Percentiles rank a stretch among this genome's conserved stretches.
Evolutionary conservation across 2,888 invertebrate species (phyloP).

Genomic region (Ornithoptera alexandrae): DNA sequence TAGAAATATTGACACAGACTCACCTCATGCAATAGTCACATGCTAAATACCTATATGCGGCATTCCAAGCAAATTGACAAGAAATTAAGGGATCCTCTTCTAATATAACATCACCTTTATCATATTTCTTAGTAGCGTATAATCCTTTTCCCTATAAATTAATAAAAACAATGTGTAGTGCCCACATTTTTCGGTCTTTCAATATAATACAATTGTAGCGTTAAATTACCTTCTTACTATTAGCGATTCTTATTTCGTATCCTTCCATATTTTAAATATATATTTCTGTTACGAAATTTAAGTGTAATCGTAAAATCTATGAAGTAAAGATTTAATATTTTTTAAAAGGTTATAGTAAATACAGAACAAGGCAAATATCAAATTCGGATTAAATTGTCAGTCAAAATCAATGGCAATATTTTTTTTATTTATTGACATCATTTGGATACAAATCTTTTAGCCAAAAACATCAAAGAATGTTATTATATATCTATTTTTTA

Average conservation of each 20-base stretch:
- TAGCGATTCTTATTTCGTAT: conserved; percentile 62
- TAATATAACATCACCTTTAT: conserved; percentile 88
- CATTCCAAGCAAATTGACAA: conserved; percentile 96
- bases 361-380: neutral
- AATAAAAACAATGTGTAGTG: neutral
- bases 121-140: conserved; percentile 85
- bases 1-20: conserved; percentile 28
- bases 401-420: neutral
- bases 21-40: conserved; percentile 94
- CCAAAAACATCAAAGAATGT: no score
- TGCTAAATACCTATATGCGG: conserved; percentile 90
- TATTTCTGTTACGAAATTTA: neutral
- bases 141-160: conserved; percentile 89
- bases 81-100: conserved; percentile 94
- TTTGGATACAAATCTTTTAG: no score
- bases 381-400: neutral
- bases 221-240: conserved; percentile 62
- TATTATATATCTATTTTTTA: no score
- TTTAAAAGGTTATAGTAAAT: conserved; percentile 1
- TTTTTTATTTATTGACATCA: no score
- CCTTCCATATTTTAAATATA: conserved; percentile 54
- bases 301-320: neutral
- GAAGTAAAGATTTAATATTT: neutral
- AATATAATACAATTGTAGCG: conserved; percentile 10
- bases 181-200: neutral